These are phyloP conservation scores for Ips nitidus DNA, from an alignment of 1,140 invertebrate species.

Conservation along the genomic window DNA sequence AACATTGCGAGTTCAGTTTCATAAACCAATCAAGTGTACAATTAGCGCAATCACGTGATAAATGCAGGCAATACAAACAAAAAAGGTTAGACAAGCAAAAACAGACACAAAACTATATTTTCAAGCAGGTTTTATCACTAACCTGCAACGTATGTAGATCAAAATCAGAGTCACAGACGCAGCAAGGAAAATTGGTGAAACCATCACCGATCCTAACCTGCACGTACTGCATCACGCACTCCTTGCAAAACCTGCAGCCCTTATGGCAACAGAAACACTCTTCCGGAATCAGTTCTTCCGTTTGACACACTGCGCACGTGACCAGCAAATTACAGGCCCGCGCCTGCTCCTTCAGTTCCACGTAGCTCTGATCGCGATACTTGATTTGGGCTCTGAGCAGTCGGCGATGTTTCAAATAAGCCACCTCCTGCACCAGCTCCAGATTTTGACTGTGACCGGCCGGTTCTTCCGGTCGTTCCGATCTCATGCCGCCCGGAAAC, in stretches of 20 bases:
- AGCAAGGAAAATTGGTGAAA: slow-evolving; percentile 28
- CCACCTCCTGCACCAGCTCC: slow-evolving; percentile 55
- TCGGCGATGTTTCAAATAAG: slow-evolving; percentile 55
- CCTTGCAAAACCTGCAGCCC: slow-evolving; percentile 63
- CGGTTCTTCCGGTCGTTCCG: slow-evolving; percentile 31
- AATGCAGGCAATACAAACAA: not conserved
- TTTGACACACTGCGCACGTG: slow-evolving; percentile 62
- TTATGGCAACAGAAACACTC: slow-evolving; percentile 60
- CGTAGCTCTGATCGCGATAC: slow-evolving; percentile 45
- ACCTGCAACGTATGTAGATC: slow-evolving; percentile 55
- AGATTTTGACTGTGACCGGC: slow-evolving; percentile 47
- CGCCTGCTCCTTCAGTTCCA: slow-evolving; percentile 46
- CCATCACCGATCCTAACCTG: slow-evolving; percentile 48
- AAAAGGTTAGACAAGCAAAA: not conserved
- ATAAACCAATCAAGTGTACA: too few relatives aligned
- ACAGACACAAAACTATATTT: not conserved
- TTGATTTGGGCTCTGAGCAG: slow-evolving; percentile 53
- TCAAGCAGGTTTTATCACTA: not conserved
- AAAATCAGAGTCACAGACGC: slow-evolving; percentile 54
- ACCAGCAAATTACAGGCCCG: slow-evolving; percentile 45
- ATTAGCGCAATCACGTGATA: too few relatives aligned
- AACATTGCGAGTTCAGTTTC: too few relatives aligned
- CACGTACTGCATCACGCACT: slow-evolving; percentile 57
- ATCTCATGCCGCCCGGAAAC: slow-evolving; percentile 42
- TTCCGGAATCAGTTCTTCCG: slow-evolving; percentile 61